Evolutionary conservation across 2,113 vertebrate genomes (phyloP).

Genomic region (Salvelinus fontinalis): DNA sequence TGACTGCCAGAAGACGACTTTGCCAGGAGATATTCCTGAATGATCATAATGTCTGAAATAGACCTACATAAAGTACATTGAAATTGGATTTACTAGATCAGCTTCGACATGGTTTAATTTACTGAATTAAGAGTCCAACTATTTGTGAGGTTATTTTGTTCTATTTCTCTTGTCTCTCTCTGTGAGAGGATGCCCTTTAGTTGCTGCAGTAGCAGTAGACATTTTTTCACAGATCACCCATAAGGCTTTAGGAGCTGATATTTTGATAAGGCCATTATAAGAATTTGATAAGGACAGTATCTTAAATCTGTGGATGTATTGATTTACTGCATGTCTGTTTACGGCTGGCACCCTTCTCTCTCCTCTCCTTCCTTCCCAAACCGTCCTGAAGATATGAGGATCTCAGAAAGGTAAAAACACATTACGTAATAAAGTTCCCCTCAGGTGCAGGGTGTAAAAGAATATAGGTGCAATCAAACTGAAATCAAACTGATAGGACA

Average conservation of each 20-base stretch:
- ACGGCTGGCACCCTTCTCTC: conserved; percentile 29
- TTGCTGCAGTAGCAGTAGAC: conserved; percentile 62
- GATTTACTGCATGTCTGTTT: conserved; percentile 56
- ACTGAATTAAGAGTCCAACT: too few relatives aligned
- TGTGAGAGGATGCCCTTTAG: conserved; percentile 55
- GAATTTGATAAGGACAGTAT: conserved; percentile 65
- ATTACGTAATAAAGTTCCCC: conserved; percentile 34
- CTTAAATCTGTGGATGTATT: conserved; percentile 67
- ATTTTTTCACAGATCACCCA: conserved; percentile 52
- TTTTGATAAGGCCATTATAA: conserved; percentile 68
- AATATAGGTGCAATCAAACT: background rate
- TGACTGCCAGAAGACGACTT: background rate
- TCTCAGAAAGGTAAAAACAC: conserved; percentile 46
- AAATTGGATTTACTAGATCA: too few relatives aligned
- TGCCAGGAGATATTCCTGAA: background rate
- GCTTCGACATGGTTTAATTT: too few relatives aligned
- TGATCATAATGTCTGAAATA: background rate
- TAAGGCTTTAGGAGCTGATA: conserved; percentile 43
- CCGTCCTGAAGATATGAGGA: conserved; percentile 34
- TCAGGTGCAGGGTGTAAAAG: background rate
- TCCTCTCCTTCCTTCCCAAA: conserved; percentile 34
- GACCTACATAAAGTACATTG: too few relatives aligned
- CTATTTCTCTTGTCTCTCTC: too few relatives aligned
- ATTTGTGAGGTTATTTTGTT: too few relatives aligned
- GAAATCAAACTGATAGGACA: background rate